Evolutionary conservation across 2,797 vertebrate genomes (phyloP).

Genomic region (Capromys pilorides): DNA sequence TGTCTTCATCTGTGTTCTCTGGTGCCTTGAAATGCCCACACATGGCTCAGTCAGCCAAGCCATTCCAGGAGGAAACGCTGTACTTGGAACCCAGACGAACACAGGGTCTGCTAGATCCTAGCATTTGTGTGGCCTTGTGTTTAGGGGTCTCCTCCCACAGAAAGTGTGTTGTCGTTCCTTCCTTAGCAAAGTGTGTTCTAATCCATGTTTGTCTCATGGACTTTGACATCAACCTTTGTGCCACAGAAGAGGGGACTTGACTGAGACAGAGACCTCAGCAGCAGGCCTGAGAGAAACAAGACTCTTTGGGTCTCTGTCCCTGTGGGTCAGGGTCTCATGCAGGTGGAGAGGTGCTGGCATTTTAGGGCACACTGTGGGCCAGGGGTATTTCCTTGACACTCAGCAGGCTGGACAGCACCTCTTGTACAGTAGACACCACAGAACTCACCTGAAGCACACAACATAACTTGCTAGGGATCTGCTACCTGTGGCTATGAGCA

Average conservation of each 20-base stretch:
- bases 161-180: constrained; percentile 64
- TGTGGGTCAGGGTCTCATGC: neutral
- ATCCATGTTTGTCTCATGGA: constrained; percentile 20
- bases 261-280: neutral
- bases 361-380: neutral
- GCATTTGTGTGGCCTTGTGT: constrained; percentile 63
- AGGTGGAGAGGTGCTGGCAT: neutral
- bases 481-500: neutral
- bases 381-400: neutral
- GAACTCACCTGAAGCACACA: neutral
- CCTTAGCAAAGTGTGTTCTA: constrained; percentile 54
- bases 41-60: neutral
- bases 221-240: constrained; percentile 22
- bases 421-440: neutral
- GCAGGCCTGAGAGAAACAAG: neutral
- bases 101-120: constrained; percentile 42
- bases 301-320: neutral
- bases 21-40: constrained; percentile 68
- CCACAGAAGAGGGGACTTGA: constrained; percentile 15
- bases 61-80: constrained; percentile 26
- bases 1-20: constrained; percentile 66
- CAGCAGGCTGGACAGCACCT: neutral
- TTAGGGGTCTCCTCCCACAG: constrained; percentile 71
- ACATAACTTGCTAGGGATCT: neutral
- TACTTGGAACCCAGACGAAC: constrained; percentile 33